Conservation (phyloP, 2,888 invertebrate species). For the Drosophila siamana region DNA sequence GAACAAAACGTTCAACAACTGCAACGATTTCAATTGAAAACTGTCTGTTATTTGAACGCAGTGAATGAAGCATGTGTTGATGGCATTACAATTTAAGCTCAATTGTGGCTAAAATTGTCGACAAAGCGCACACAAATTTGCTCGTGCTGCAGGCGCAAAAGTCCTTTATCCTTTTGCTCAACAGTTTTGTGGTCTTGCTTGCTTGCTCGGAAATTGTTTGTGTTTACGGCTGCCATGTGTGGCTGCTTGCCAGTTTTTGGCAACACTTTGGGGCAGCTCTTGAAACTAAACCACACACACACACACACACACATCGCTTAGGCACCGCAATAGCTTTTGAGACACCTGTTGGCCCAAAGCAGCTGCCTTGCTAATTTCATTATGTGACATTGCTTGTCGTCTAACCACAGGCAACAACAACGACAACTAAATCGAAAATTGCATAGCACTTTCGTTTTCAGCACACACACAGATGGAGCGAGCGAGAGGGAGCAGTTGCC, state of each 20-base stretch:
- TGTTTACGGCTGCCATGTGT: conserved; percentile 1
- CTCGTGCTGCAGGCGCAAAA: conserved; percentile 16
- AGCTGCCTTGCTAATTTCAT: conserved; percentile 68
- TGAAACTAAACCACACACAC: too few species aligned
- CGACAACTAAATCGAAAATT: conserved; percentile 72
- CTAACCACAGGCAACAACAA: conserved; percentile 61
- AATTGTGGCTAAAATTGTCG: conserved; percentile 41
- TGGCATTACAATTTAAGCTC: conserved; percentile 28
- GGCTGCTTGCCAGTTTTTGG: conserved; percentile 32
- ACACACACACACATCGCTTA: conserved; percentile 13
- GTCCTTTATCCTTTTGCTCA: conserved; percentile 29
- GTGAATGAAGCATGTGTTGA: conserved; percentile 35
- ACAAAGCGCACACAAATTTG: conserved; percentile 52
- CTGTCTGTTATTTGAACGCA: conserved; percentile 13
- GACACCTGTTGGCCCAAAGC: conserved; percentile 63
- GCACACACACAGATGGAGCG: conserved; percentile 1
- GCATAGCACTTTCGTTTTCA: conserved; percentile 73
- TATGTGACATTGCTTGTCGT: conserved; percentile 47
- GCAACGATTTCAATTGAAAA: background rate
- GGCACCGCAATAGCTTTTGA: conserved; percentile 43
- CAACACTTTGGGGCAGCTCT: too few species aligned
- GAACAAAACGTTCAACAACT: too few species aligned
- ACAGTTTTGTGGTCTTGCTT: conserved; percentile 32
- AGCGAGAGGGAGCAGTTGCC: conserved; percentile 20
- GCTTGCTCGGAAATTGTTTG: background rate